Conservation (phyloP, 1,140 invertebrate species). For the Heliconius melpomene region DNA sequence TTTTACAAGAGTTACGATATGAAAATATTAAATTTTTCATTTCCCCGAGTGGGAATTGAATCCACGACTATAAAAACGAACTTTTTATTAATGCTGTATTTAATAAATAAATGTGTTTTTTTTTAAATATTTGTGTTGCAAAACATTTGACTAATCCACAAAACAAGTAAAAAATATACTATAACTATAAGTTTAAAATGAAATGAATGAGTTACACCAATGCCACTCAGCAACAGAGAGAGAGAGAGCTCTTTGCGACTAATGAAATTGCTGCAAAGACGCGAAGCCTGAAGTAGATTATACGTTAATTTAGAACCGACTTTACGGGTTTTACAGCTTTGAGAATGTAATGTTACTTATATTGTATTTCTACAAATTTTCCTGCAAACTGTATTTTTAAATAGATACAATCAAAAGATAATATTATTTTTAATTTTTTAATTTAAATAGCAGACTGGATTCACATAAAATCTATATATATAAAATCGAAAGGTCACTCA, state of each 20-base stretch:
- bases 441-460: too few species aligned
- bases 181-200: conserved; percentile 24
- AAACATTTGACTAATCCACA: not conserved
- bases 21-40: too few species aligned
- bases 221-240: conserved; percentile 21
- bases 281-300: conserved; percentile 24
- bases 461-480: too few species aligned
- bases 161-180: not conserved
- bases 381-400: not conserved
- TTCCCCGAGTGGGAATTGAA: too few species aligned
- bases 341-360: conserved; percentile 14
- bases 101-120: too few species aligned
- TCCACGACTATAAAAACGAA: too few species aligned
- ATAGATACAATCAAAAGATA: not conserved
- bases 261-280: conserved; percentile 49
- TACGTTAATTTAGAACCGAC: conserved; percentile 28
- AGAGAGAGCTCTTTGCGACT: conserved; percentile 43
- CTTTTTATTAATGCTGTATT: too few species aligned
- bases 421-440: too few species aligned
- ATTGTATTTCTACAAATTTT: not conserved
- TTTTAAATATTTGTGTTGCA: too few species aligned
- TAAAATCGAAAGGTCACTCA: too few species aligned
- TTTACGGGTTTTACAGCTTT: conserved; percentile 18
- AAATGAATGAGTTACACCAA: conserved; percentile 44
- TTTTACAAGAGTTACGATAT: too few species aligned